Evolutionary conservation across 2,888 invertebrate genomes (phyloP).

Genomic region (Drosophila kambysellisi): DNA sequence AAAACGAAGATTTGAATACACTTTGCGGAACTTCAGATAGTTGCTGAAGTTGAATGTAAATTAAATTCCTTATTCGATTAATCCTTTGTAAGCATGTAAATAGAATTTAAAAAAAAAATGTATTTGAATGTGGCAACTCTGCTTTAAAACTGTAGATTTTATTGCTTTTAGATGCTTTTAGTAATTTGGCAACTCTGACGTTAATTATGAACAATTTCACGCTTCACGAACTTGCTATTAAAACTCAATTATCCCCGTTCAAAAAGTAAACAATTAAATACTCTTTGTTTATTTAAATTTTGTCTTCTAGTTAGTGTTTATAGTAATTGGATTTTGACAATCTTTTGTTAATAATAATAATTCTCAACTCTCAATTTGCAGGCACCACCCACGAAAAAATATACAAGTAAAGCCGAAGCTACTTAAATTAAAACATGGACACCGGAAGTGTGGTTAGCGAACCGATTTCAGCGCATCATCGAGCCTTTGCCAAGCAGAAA

Average conservation of each 20-base stretch:
- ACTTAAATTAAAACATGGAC: constrained; percentile 73
- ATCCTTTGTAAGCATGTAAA: background rate
- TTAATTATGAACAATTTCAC: background rate
- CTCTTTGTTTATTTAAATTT: no score
- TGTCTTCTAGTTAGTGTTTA: no score
- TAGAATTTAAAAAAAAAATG: background rate
- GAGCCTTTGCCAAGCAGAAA: constrained; percentile 84
- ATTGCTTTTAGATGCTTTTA: background rate
- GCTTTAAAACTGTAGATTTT: background rate
- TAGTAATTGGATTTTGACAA: no score
- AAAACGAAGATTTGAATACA: background rate
- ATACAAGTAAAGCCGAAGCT: background rate
- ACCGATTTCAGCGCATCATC: constrained; percentile 84
- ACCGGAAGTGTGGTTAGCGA: constrained; percentile 84
- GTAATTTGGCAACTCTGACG: background rate
- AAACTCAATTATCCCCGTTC: background rate
- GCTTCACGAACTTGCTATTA: background rate
- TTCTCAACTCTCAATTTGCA: background rate
- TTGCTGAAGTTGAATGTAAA: background rate
- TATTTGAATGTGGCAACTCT: background rate
- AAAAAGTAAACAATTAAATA: background rate
- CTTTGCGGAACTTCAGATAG: background rate
- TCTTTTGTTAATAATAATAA: no score
- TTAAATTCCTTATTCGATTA: background rate
- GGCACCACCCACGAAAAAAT: background rate